Evolutionary conservation across 2,797 vertebrate species (phyloP).

Genomic region (Clamator glandarius): DNA sequence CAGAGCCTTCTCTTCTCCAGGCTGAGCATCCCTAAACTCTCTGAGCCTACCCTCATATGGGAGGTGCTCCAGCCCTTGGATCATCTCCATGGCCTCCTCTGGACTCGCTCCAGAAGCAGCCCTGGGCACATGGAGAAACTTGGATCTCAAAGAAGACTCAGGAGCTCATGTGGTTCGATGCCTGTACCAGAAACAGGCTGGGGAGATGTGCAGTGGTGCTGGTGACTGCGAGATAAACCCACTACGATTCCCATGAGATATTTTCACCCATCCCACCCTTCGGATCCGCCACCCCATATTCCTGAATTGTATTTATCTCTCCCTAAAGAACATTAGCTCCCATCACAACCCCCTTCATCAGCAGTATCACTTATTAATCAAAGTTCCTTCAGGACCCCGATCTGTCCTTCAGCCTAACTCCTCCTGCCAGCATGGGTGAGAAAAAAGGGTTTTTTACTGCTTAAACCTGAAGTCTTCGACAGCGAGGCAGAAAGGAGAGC

Average conservation of each 20-base stretch:
- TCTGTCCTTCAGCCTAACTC: neutral
- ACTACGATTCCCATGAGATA: neutral
- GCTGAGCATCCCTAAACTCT: too few relatives aligned
- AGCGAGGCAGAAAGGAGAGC: neutral
- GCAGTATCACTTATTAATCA: neutral
- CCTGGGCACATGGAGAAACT: neutral
- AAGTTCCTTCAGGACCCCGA: neutral
- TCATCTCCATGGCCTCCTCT: too few relatives aligned
- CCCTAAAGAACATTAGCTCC: neutral
- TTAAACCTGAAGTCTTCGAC: conserved; percentile 29
- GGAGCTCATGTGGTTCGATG: fast-evolving
- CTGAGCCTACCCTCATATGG: too few relatives aligned
- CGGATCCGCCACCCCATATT: neutral
- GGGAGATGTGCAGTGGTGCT: neutral
- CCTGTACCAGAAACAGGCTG: neutral
- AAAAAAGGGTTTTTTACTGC: neutral
- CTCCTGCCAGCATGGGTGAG: neutral
- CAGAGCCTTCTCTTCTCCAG: too few relatives aligned
- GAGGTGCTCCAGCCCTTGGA: too few relatives aligned
- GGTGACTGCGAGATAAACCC: neutral
- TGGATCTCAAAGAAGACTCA: fast-evolving
- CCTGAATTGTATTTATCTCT: neutral
- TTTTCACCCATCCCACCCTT: neutral
- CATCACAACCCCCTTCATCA: neutral
- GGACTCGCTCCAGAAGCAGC: neutral